These are phyloP conservation scores for Danio albolineatus DNA, from an alignment of 2,797 vertebrate genomes.

Conservation along the genomic window DNA sequence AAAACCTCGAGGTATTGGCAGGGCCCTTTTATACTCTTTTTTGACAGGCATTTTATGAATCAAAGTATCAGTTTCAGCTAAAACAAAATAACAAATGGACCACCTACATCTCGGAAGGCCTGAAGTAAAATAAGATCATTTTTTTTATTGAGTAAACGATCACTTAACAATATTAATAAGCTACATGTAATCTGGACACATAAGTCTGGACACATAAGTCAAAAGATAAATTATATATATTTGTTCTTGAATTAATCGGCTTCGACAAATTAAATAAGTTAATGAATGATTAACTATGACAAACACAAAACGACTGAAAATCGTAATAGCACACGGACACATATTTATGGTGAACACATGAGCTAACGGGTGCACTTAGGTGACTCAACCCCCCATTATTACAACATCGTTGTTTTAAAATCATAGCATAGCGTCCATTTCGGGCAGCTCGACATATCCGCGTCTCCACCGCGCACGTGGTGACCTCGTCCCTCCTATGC, in stretches of 20 bases:
- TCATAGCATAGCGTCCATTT: background rate
- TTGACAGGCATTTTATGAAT: too few relatives aligned
- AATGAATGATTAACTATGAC: background rate
- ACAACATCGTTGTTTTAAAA: background rate
- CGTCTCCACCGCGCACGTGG: conserved; percentile 40
- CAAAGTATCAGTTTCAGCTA: too few relatives aligned
- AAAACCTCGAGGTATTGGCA: too few relatives aligned
- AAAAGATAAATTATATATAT: background rate
- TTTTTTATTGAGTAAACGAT: too few relatives aligned
- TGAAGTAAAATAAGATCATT: too few relatives aligned
- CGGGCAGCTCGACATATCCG: background rate
- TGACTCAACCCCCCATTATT: background rate
- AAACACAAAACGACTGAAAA: too few relatives aligned
- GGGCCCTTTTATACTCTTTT: too few relatives aligned
- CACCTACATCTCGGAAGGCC: too few relatives aligned
- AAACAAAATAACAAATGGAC: too few relatives aligned
- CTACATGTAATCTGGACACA: background rate
- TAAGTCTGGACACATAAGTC: background rate
- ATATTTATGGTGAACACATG: background rate
- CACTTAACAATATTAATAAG: too few relatives aligned
- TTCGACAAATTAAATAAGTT: background rate
- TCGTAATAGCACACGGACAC: background rate
- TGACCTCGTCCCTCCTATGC: conserved; percentile 32
- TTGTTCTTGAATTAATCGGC: background rate
- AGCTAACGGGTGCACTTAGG: too few relatives aligned